phyloP scores from a whole-genome alignment of 2,797 vertebrate species.

The Hybognathus amarus region DNA sequence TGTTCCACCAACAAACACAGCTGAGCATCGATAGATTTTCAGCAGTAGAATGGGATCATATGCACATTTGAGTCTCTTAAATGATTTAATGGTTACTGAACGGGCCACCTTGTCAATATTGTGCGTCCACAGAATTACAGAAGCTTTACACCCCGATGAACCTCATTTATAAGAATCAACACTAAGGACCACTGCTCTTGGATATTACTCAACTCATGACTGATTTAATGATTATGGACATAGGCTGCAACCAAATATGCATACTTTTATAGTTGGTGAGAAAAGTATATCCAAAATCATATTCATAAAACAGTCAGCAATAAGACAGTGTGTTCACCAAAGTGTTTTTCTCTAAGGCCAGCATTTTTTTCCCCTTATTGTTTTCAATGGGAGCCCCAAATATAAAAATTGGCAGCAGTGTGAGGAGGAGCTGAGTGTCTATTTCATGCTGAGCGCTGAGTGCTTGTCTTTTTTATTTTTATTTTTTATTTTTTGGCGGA shows the following conservation, averaged over 20 bases:
- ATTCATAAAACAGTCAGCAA: neutral
- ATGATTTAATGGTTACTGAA: neutral
- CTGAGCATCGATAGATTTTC: neutral
- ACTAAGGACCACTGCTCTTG: conserved; percentile 58
- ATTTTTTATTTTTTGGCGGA: too few relatives aligned
- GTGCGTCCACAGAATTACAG: neutral
- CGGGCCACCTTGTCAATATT: neutral
- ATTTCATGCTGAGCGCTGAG: neutral
- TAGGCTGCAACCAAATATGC: neutral
- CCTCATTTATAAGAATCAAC: conserved; percentile 63
- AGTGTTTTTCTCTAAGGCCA: neutral
- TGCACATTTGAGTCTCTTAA: neutral
- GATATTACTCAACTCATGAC: conserved; percentile 62
- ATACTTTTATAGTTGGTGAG: neutral
- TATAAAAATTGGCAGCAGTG: neutral
- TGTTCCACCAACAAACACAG: conserved; percentile 14
- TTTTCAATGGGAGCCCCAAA: neutral
- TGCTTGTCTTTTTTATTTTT: neutral
- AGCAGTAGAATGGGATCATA: conserved; percentile 7
- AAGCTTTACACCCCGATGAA: conserved; percentile 7
- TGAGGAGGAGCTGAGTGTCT: neutral
- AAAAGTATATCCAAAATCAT: neutral
- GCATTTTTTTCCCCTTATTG: neutral
- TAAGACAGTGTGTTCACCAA: neutral
- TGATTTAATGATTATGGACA: conserved; percentile 67